phyloP scores from a whole-genome alignment of 2,888 invertebrate species.

The Crepidodera aurea region DNA sequence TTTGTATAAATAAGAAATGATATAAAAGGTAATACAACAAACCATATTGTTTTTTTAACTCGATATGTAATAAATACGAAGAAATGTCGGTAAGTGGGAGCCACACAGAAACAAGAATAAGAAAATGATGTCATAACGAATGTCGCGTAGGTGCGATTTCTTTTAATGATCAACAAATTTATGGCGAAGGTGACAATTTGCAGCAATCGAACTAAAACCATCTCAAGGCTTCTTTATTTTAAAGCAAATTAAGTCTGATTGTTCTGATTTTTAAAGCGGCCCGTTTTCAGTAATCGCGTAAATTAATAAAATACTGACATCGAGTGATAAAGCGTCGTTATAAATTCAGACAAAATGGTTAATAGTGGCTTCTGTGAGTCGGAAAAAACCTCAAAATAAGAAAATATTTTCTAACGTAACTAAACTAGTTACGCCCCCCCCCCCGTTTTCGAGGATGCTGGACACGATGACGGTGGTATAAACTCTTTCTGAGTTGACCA shows the following conservation, averaged over 20 bases:
- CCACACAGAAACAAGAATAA: slow-evolving; percentile 18
- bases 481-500: too few species aligned
- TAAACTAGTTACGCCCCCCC: too few species aligned
- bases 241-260: slow-evolving; percentile 12
- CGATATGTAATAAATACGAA: slow-evolving; percentile 14
- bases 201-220: slow-evolving; percentile 18
- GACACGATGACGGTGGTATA: too few species aligned
- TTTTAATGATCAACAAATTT: slow-evolving; percentile 23
- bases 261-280: slow-evolving; percentile 2
- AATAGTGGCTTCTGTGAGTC: too few species aligned
- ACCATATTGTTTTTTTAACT: neutral
- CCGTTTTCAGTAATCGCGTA: too few species aligned
- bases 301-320: too few species aligned
- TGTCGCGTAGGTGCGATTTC: slow-evolving; percentile 22
- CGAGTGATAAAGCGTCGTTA: too few species aligned
- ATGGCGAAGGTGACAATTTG: slow-evolving; percentile 30
- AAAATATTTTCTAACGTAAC: too few species aligned
- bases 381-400: too few species aligned
- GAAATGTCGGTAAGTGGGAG: slow-evolving; percentile 18
- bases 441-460: too few species aligned
- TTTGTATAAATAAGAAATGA: neutral
- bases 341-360: too few species aligned
- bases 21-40: slow-evolving; percentile 13
- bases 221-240: slow-evolving; percentile 23
- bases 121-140: slow-evolving; percentile 26